Percentiles rank a stretch among this genome's conserved stretches.
Evolutionary conservation across 2,888 invertebrate genomes (phyloP).

Genomic region (Laspeyria flexula): DNA sequence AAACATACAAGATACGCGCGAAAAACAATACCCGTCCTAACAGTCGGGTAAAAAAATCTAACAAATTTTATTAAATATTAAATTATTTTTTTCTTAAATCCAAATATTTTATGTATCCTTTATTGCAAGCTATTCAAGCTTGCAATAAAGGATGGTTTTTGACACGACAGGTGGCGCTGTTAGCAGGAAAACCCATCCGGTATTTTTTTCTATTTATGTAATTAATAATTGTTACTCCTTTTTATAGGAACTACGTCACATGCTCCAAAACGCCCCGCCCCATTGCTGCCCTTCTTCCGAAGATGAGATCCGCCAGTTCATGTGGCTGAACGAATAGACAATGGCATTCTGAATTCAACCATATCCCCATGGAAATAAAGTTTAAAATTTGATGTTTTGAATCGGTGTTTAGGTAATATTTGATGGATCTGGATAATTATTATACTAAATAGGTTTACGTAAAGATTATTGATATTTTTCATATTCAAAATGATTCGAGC

Average conservation of each 20-base stretch:
- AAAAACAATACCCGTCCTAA: no score
- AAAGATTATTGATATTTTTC: no score
- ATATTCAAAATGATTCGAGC: no score
- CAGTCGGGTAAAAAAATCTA: no score
- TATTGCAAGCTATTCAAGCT: no score
- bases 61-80: no score
- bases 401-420: not conserved
- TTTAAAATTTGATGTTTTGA: slow-evolving; percentile 1
- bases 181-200: no score
- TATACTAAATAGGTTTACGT: not conserved
- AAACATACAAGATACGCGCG: no score
- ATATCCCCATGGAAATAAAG: slow-evolving; percentile 5
- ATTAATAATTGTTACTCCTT: slow-evolving; percentile 8
- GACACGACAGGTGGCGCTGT: no score
- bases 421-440: not conserved
- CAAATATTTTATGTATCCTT: no score
- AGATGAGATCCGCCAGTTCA: slow-evolving; percentile 87
- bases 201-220: not conserved
- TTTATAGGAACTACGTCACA: slow-evolving; percentile 72
- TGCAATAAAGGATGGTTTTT: no score
- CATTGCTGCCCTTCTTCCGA: slow-evolving; percentile 90
- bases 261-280: slow-evolving; percentile 80
- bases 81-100: no score
- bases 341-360: slow-evolving; percentile 6
- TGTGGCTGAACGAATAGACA: slow-evolving; percentile 83